Evolutionary conservation across 2,113 vertebrate genomes (phyloP), one percentile per base, ranked within the genome.

Genomic region (Rattus rattus): DNA sequence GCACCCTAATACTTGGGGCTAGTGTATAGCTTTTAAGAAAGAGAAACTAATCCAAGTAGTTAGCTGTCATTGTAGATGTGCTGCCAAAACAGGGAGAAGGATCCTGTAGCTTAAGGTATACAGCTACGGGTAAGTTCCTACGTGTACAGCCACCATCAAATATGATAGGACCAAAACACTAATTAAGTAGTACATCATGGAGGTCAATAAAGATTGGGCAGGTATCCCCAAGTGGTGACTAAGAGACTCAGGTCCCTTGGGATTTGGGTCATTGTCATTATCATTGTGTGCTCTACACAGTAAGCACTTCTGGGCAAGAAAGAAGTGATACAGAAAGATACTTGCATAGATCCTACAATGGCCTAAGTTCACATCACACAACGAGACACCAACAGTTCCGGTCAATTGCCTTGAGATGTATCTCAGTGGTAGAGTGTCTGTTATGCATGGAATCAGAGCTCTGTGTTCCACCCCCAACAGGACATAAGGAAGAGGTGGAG

Each of bases 321-420:
- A 69, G 43, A 7, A 1, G 11, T 10, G 0, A 52, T 7, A 10
- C 1, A 2, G 4, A 13, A 52, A 79, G 73, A 72, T 20, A 13
- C 49, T 12, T 70, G 47, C 2, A 1, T 24, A 56, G 47, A 30
- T 88, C n/a, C 20, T 54, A 28, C 94, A 69, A 69, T 33, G 49
- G 7, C 3, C 77, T 39, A 72, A 73, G n/a, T n/a, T 47, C 30
- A 75, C 77, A 79, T n/a, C 19, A 76, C 33, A 79, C 20, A 43
- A 24, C 11, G 43, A 2, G 52, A 61, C 20, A 8, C 47, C 12
- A 1, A 54, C 5, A 70, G 19, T 30, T 8, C 4, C 52, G 13
- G 13, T 69, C 17, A n/a, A 56, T 56, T 63, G 56, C 28, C 63
- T 30, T 90, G 30, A 4, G 73, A 49, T 63, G 16, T 26, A 49